phyloP scores from a whole-genome alignment of 1,140 invertebrate genomes.

The Andricus grossulariae region DNA sequence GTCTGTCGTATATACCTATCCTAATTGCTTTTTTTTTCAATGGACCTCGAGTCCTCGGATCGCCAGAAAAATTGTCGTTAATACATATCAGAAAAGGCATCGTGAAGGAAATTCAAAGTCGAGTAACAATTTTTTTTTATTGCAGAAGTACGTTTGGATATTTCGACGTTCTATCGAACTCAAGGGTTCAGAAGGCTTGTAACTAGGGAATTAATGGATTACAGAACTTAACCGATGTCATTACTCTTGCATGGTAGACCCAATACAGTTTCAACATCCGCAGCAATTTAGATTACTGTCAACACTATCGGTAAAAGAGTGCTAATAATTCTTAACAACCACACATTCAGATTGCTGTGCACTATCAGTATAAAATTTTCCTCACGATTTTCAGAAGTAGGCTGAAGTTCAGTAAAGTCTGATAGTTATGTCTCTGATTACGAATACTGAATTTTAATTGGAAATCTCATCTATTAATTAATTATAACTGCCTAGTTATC shows the following conservation, averaged over 20 bases:
- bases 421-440: not conserved
- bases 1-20: slow-evolving; percentile 13
- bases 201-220: slow-evolving; percentile 1
- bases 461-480: slow-evolving; percentile 17
- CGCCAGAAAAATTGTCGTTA: not conserved
- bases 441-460: not conserved
- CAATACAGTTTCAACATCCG: slow-evolving; percentile 4
- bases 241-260: slow-evolving; percentile 11
- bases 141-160: slow-evolving; percentile 2
- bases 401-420: slow-evolving; percentile 4
- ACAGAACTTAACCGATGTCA: not conserved
- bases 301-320: slow-evolving; percentile 4
- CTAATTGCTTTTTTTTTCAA: not conserved
- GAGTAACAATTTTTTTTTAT: slow-evolving; percentile 9
- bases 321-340: slow-evolving; percentile 9
- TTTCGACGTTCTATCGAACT: not conserved
- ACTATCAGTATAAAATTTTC: slow-evolving; percentile 8
- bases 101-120: not conserved
- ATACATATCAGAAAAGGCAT: not conserved
- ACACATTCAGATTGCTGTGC: slow-evolving; percentile 1
- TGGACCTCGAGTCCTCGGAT: not conserved
- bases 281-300: not conserved
- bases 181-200: slow-evolving; percentile 8
- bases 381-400: slow-evolving; percentile 9
- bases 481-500: not conserved